These are phyloP conservation scores for Etia nguti DNA, from an alignment of 2,113 vertebrate species.

Conservation along the genomic window DNA sequence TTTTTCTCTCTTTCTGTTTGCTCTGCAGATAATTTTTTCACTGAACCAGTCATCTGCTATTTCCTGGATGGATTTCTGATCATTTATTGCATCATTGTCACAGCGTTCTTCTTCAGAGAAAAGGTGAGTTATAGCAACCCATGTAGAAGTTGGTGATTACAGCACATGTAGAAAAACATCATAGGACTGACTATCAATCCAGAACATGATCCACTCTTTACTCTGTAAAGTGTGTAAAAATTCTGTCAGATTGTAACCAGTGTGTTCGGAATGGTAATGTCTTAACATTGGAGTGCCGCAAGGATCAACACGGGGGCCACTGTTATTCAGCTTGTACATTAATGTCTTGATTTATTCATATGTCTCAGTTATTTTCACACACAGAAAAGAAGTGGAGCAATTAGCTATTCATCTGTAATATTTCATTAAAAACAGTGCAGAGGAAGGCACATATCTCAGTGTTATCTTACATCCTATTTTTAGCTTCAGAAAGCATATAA, in stretches of 20 bases:
- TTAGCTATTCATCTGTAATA: neutral
- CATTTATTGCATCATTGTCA: constrained; percentile 80
- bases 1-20: neutral
- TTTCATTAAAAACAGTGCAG: neutral
- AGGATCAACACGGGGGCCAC: neutral
- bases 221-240: neutral
- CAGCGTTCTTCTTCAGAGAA: constrained; percentile 80
- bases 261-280: neutral
- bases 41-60: constrained; percentile 81
- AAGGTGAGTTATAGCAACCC: constrained; percentile 75
- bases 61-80: constrained; percentile 86
- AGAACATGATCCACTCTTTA: neutral
- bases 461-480: neutral
- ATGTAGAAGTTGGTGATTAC: neutral
- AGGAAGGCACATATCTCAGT: neutral
- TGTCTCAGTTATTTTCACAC: neutral
- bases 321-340: neutral
- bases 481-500: neutral
- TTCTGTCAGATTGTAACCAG: neutral
- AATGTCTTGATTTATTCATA: neutral
- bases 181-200: neutral
- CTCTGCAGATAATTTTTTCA: constrained; percentile 30
- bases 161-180: neutral
- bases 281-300: neutral
- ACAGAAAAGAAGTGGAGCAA: neutral